Evolutionary conservation across 2,797 vertebrate genomes (phyloP).

Genomic region (Allobates femoralis): DNA sequence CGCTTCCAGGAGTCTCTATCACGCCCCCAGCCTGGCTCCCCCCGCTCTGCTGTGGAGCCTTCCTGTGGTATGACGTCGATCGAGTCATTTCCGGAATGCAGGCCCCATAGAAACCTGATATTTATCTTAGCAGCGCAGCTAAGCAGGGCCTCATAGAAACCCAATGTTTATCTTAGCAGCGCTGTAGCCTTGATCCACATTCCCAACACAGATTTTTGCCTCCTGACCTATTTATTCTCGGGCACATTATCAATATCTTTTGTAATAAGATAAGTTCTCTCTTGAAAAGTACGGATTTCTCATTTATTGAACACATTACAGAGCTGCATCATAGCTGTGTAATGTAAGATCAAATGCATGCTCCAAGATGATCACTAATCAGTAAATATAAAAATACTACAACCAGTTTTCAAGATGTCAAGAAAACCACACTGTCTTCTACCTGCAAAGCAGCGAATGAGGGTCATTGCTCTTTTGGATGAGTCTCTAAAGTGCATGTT

Average conservation of each 20-base stretch:
- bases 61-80: too few species aligned
- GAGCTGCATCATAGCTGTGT: background rate
- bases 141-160: too few species aligned
- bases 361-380: background rate
- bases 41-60: too few species aligned
- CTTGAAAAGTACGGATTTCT: background rate
- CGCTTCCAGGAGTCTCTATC: too few species aligned
- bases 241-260: background rate
- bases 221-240: background rate
- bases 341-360: constrained; percentile 20
- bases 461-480: background rate
- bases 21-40: too few species aligned
- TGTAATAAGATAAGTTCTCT: background rate
- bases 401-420: background rate
- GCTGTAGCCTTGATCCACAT: too few species aligned
- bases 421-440: constrained; percentile 23
- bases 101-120: too few species aligned
- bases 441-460: constrained; percentile 13
- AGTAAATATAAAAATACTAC: constrained; percentile 10
- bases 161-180: too few species aligned
- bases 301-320: background rate
- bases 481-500: constrained; percentile 23
- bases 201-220: background rate
- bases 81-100: too few species aligned
- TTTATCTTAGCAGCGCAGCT: too few species aligned